phyloP scores from a whole-genome alignment of 1,140 invertebrate genomes.

The Chymomyza costata region DNA sequence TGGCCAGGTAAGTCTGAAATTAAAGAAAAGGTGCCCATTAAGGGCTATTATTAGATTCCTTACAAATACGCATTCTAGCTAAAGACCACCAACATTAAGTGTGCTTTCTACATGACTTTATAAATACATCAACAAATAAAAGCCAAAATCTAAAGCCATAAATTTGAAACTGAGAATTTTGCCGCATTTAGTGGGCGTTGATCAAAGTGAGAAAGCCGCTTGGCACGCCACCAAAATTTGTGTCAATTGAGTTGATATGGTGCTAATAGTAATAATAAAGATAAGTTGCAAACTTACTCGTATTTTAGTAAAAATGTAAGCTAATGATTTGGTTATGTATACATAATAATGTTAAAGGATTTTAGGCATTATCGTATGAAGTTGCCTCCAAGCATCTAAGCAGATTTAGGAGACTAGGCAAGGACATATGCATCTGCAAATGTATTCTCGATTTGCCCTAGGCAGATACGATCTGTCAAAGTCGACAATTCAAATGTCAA shows the following conservation, averaged over 20 bases:
- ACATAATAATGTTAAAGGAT: too few species aligned
- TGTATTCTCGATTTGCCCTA: too few species aligned
- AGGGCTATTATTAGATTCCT: not conserved
- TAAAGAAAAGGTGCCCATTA: not conserved
- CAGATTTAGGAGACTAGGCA: too few species aligned
- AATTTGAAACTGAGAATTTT: too few species aligned
- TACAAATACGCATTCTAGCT: not conserved
- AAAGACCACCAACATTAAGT: not conserved
- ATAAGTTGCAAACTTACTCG: not conserved
- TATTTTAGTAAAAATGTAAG: too few species aligned
- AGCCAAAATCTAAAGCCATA: not conserved
- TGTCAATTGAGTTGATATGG: not conserved
- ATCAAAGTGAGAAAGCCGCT: not conserved
- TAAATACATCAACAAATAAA: not conserved
- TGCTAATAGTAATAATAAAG: not conserved
- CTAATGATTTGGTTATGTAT: too few species aligned
- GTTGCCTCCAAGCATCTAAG: too few species aligned
- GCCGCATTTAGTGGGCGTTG: not conserved
- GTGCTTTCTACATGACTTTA: not conserved
- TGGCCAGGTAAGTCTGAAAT: too few species aligned
- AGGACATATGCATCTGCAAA: too few species aligned
- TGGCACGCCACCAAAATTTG: not conserved
- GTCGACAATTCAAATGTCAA: constrained; percentile 72
- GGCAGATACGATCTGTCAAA: too few species aligned
- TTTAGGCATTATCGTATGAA: too few species aligned